These are phyloP conservation scores for Eumeta japonica DNA, from an alignment of 1,140 invertebrate genomes.

Conservation along the genomic window DNA sequence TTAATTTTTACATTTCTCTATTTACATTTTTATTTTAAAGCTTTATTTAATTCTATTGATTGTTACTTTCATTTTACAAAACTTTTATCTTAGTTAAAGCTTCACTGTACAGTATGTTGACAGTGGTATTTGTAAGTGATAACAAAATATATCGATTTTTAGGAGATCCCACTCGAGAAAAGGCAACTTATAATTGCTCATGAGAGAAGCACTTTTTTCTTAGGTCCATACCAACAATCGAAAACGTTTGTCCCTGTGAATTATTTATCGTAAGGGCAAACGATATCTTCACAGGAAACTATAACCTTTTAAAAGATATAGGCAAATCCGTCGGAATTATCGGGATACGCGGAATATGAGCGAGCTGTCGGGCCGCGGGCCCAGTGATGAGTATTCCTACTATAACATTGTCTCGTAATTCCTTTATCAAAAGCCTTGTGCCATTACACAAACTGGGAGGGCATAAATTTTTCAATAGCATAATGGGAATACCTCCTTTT, in stretches of 20 bases:
- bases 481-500: background rate
- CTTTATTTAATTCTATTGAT: too few relatives aligned
- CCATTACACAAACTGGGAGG: background rate
- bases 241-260: too few relatives aligned
- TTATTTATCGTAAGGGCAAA: background rate
- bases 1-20: too few relatives aligned
- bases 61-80: too few relatives aligned
- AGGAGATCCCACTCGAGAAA: background rate
- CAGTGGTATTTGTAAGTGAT: background rate
- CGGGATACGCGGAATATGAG: too few relatives aligned
- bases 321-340: too few relatives aligned
- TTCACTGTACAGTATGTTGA: background rate
- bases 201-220: background rate
- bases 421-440: too few relatives aligned
- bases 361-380: background rate
- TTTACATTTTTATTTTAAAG: too few relatives aligned
- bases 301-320: too few relatives aligned
- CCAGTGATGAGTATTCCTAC: background rate
- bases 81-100: too few relatives aligned
- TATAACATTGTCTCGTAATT: background rate
- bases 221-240: too few relatives aligned
- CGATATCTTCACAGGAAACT: slow-evolving; percentile 1
- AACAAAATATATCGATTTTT: background rate
- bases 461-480: background rate
- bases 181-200: background rate